phyloP scores from a whole-genome alignment of 1,140 invertebrate species.

The Ptiloglossa arizonensis region DNA sequence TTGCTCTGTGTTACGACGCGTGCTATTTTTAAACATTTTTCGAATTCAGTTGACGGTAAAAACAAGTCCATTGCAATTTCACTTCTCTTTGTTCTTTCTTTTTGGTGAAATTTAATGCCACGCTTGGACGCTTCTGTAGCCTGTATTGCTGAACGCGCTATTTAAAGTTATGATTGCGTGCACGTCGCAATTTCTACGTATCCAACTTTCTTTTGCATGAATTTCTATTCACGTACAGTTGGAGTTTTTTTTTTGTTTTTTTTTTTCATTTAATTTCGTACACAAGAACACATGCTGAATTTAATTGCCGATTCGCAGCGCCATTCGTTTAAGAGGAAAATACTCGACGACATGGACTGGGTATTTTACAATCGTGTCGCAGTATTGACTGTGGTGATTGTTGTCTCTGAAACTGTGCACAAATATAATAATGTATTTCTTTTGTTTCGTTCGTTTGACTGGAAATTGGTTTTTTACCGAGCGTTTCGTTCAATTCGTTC shows the following conservation, averaged over 20 bases:
- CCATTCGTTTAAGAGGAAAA: not conserved
- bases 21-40: conserved; percentile 38
- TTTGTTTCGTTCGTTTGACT: no score
- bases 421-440: not conserved
- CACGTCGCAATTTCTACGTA: conserved; percentile 41
- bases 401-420: not conserved
- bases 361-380: not conserved
- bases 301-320: conserved; percentile 17
- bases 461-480: no score
- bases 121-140: conserved; percentile 61
- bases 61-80: conserved; percentile 30
- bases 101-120: conserved; percentile 70
- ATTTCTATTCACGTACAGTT: conserved; percentile 44
- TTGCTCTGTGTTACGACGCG: not conserved
- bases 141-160: conserved; percentile 33
- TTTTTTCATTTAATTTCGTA: conserved; percentile 28
- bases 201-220: conserved; percentile 46
- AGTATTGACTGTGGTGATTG: not conserved
- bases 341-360: not conserved
- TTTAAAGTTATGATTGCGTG: conserved; percentile 57
- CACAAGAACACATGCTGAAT: not conserved
- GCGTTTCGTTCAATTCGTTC: no score
- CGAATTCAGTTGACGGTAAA: conserved; percentile 9
- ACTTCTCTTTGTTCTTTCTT: conserved; percentile 4
- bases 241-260: no score